Base-by-base conservation (phyloP, 2,797 vertebrate genomes). In the Tachyglossus aculeatus region DNA sequence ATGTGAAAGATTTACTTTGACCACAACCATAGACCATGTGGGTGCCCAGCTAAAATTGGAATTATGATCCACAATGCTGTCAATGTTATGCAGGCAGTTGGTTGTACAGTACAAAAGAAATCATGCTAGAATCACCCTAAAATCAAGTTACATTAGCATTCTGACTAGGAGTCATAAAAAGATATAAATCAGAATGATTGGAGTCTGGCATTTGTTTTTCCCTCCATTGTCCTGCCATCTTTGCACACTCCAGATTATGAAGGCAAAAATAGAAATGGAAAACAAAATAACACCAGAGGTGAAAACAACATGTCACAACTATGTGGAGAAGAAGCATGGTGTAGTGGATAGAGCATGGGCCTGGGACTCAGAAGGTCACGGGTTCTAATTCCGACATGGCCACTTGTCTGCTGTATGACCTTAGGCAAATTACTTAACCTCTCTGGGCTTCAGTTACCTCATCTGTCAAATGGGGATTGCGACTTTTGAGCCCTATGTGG, bases 1-100 rank as follows among this genome's bases (percentile, higher is more conserved):
- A 74, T 78, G 56, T 80, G 82, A 78, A 72, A 87, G 71, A 86
- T 78, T 74, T 78, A 51, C 75, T 78, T 84, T 41, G 1, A 75
- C 55, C 74, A 45, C 45, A 83, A 60, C 50, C 34, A 77, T 74
- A 67, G 64, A 70, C 74, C 1, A 0, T 10, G 58, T 58, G 45
- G 58, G 52, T 47, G 31, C 53, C 53, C 75, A 31, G 6, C 57
- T 68, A 63, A 62, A 40, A 18, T 16, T 51, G 38, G 60, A 73
- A 69, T 61, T 1, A 1, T 60, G 66, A 52, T 45, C 33, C 51
- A 19, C 45, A 63, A 14, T 16, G 36, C 24, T 38, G 21, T 40
- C 45, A 48, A 15, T 18, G 31, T 48, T 48, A 48, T 13, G n/a
- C 43, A 3, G 24, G 16, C 70, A 31, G 68, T 63, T 47, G 34